Conservation (phyloP, 2,888 invertebrate species). For the Nycteola revayana region DNA sequence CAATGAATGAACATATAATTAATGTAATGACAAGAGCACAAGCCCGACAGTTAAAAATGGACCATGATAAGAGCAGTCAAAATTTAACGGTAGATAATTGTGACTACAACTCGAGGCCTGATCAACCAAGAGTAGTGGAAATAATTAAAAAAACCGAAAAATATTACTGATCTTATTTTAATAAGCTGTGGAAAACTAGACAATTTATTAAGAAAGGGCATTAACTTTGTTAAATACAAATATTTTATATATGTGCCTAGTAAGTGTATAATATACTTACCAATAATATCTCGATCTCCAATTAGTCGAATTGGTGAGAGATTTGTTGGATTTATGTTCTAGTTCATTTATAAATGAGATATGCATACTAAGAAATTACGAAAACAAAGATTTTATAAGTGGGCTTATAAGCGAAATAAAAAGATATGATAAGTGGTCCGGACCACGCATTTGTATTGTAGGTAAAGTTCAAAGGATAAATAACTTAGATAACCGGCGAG, state of each 20-base stretch:
- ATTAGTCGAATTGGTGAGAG: slow-evolving; percentile 3
- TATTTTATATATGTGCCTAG: slow-evolving; percentile 1
- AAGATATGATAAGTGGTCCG: not conserved
- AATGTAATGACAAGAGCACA: not conserved
- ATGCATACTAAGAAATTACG: not conserved
- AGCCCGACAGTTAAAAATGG: slow-evolving; percentile 1
- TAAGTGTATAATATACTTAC: not conserved
- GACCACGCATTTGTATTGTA: slow-evolving; percentile 1
- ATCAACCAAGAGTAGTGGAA: slow-evolving; percentile 10
- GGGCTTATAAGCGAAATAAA: not conserved
- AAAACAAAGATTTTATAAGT: not conserved
- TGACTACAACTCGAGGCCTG: slow-evolving; percentile 4
- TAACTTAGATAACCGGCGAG: not conserved
- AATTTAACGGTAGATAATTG: not conserved
- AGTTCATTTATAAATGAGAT: not conserved
- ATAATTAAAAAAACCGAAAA: not conserved
- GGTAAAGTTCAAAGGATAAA: not conserved
- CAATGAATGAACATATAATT: slow-evolving; percentile 4
- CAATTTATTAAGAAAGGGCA: not conserved
- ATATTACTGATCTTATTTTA: slow-evolving; percentile 1
- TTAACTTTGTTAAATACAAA: not conserved
- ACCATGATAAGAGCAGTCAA: not conserved
- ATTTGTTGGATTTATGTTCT: not conserved
- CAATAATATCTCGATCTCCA: slow-evolving; percentile 1
- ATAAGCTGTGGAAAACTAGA: not conserved